phyloP scores from a whole-genome alignment of 2,888 invertebrate species.

The Scaptomyza polygonia region DNA sequence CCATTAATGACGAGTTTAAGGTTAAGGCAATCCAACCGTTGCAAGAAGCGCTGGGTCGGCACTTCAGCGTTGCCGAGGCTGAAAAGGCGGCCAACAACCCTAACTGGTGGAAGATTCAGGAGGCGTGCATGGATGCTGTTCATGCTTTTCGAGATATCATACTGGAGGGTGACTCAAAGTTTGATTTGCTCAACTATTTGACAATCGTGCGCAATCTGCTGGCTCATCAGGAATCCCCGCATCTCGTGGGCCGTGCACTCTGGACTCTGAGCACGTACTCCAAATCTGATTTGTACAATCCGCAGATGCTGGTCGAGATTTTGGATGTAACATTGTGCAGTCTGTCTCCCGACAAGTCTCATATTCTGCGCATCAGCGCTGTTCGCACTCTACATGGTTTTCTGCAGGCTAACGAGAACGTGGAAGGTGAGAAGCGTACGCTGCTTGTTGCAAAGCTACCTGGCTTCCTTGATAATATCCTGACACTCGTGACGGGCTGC shows the following conservation, averaged over 20 bases:
- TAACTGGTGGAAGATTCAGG: constrained; percentile 88
- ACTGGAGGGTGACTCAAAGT: constrained; percentile 81
- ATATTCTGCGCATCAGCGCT: constrained; percentile 82
- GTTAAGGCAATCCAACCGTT: constrained; percentile 86
- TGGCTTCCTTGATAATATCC: constrained; percentile 85
- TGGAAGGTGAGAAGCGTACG: constrained; percentile 83
- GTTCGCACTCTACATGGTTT: constrained; percentile 83
- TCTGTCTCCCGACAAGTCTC: constrained; percentile 81
- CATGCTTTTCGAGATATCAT: constrained; percentile 85
- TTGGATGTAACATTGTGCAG: constrained; percentile 81
- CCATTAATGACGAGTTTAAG: constrained; percentile 86
- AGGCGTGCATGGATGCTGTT: constrained; percentile 88
- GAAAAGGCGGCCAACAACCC: constrained; percentile 84
- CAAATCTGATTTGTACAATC: constrained; percentile 82
- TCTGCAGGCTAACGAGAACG: constrained; percentile 85
- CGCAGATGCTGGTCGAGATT: constrained; percentile 82
- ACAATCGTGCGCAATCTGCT: constrained; percentile 82
- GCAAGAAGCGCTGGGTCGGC: constrained; percentile 86
- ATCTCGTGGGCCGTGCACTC: constrained; percentile 82
- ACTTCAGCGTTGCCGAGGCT: constrained; percentile 86
- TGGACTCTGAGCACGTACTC: constrained; percentile 84
- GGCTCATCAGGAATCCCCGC: constrained; percentile 81
- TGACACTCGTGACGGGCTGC: constrained; percentile 85
- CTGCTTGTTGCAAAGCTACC: constrained; percentile 85
- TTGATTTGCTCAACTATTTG: constrained; percentile 83